Evolutionary conservation across 2,888 invertebrate species (phyloP), one percentile per base, ranked within the genome.

Genomic region (Chloromyia formosa): DNA sequence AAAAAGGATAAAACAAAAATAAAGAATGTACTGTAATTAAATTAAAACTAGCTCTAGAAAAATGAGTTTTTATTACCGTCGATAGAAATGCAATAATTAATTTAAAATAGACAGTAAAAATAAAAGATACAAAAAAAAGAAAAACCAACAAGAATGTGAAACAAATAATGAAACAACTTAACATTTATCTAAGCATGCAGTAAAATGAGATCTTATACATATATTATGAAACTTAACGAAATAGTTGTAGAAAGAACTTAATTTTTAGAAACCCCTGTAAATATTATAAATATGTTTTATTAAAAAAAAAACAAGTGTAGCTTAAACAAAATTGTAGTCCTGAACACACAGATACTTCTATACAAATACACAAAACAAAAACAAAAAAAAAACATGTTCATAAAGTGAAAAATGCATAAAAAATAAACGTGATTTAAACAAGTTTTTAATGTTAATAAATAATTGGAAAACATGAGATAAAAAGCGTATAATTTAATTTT

Each of bases 201-300:
- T 40, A 18, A 69, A 49, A 49, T 49, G 20, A 20, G 5, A 68
- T 14, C 10, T 18, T 66, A 35, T 35, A 66, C 20, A 66, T 3
- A 66, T 66, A 49, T 35, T 35, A 35, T 35, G 27, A 35, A 35
- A 35, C 27, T 35, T 35, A 35, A 35, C 20, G 20, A 49, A 22
- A 16, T 20, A 22, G 14, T 14, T 66, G 7, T 66, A 58, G 56
- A n/a, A n/a, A n/a, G n/a, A n/a, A n/a, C n/a, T n/a, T n/a, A n/a
- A 20, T 71, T 71, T 42, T 12, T 71, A 71, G 23, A 58, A 20
- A 71, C 18, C 16, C 27, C 5, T 71, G 71, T 71, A 71, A 53
- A 71, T 71, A 71, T 20, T 71, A 71, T 71, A 71, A 71, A 71
- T 71, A 71, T 71, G 56, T 40, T 71, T 71, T 71, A 71, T 58